Evolutionary conservation across 2,888 invertebrate species (phyloP), one percentile per base, ranked within the genome.

Genomic region (Elysia crispata): DNA sequence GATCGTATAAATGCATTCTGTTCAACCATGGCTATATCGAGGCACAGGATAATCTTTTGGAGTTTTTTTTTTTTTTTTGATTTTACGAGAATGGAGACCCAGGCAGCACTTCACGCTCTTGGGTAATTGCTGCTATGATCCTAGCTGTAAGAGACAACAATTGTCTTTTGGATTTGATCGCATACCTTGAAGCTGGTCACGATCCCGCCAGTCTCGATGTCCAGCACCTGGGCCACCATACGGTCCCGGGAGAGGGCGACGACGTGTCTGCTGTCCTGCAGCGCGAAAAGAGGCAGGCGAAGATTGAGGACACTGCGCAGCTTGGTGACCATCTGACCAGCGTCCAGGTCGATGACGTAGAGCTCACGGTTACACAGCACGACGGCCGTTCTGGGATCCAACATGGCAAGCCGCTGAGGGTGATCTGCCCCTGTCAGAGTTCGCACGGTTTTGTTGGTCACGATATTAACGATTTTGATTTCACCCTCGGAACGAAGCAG

Each of bases 151-250:
- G n/a, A n/a, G n/a, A n/a, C n/a, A n/a, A n/a, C n/a, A n/a, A n/a
- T n/a, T n/a, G n/a, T n/a, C n/a, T n/a, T 41, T 41, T 41, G 11
- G 41, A 41, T 11, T 41, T 25, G 20, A 72, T 0, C 15, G 30
- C 67, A 67, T 72, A 80, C 80, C 89, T 97, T 97, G 92, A 97
- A 97, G 0, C 97, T 97, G 15, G 97, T 95, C 72, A 95, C 95
- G 87, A 95, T 95, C 90, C 96, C 95, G 84, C 96, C 96, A 84
- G 95, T 95, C 88, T 95, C 95, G 81, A 96, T 94, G 91, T 96
- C 96, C 95, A 96, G 96, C 85, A 97, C 94, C 93, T 97, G 96
- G 85, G 97, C 96, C 89, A 96, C 96, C 96, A 97, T 96, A 88
- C 96, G 93, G 93, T 97, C 97, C 80, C 97, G 93, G 11, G 97